These are phyloP conservation scores for Sycobia sp. DNA, from an alignment of 1,140 invertebrate genomes.

Conservation along the genomic window DNA sequence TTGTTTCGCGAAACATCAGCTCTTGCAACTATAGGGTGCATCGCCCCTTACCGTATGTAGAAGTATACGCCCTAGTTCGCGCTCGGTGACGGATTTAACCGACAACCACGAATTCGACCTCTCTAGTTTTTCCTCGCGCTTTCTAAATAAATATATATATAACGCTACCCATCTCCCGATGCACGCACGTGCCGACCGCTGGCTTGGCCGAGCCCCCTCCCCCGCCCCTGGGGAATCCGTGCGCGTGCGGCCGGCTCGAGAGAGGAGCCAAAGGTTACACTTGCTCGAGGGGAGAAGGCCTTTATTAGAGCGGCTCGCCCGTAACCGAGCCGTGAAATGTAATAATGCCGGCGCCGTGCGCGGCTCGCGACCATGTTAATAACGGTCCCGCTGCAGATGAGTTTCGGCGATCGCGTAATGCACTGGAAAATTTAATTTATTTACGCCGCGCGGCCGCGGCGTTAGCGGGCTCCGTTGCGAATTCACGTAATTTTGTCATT, in stretches of 20 bases:
- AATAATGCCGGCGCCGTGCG: no score
- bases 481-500: no score
- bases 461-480: no score
- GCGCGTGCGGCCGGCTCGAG: neutral
- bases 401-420: no score
- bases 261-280: neutral
- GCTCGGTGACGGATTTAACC: no score
- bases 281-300: constrained; percentile 6
- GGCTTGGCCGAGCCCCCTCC: neutral
- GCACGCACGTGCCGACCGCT: neutral
- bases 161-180: neutral
- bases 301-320: neutral
- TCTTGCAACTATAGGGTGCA: constrained; percentile 29
- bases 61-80: no score
- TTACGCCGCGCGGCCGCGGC: no score
- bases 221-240: no score
- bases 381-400: no score
- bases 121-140: neutral
- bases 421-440: neutral
- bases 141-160: neutral
- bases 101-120: no score
- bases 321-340: neutral
- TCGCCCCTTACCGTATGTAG: neutral
- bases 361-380: no score
- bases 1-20: constrained; percentile 45